Base-by-base conservation (phyloP, 2,888 invertebrate species). In the Pyrrhosoma nymphula region DNA sequence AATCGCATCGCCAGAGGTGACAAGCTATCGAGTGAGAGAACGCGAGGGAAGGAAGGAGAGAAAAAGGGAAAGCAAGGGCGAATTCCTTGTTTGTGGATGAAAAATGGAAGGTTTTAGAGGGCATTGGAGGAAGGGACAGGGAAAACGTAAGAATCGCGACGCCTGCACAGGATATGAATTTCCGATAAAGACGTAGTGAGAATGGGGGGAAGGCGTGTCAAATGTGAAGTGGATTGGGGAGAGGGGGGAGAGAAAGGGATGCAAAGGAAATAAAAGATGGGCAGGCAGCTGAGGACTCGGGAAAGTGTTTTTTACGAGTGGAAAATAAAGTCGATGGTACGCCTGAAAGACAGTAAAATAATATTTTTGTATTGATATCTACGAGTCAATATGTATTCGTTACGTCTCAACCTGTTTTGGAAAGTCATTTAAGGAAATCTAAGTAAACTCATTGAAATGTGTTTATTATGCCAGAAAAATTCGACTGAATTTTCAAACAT, bases 121-220 rank as follows among this genome's bases (percentile, higher is more conserved):
- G 60, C 18, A 35, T 20, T n/a, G 91, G 39, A 63, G 63, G 35
- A 63, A 75, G 23, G 93, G 47, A 63, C 39, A 20, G 20, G 20
- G 60, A 20, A 60, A 16, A 16, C 60, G 0, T 20, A 20, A 60
- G 20, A 12, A 60, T 60, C 75, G 93, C 93, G 75, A 93, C 69
- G 69, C 93, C 93, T 93, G 93, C 47, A 39, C 39, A 47, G 69
- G 93, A 75, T 93, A 93, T 93, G 93, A 93, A 75, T 93, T 93
- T 93, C 69, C 91, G 93, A 93, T 93, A 93, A 91, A 93, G 93
- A 55, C 69, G 93, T n/a, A n/a, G 69, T 1, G 93, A 91, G 56
- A 91, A 63, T 39, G 35, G n/a, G n/a, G 35, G 30, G 16, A 60
- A 91, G 20, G 60, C 16, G 82, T 4, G 82, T 35, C 35, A 82